Evolutionary conservation across 2,888 invertebrate genomes (phyloP).

Genomic region (Idaea biselata): DNA sequence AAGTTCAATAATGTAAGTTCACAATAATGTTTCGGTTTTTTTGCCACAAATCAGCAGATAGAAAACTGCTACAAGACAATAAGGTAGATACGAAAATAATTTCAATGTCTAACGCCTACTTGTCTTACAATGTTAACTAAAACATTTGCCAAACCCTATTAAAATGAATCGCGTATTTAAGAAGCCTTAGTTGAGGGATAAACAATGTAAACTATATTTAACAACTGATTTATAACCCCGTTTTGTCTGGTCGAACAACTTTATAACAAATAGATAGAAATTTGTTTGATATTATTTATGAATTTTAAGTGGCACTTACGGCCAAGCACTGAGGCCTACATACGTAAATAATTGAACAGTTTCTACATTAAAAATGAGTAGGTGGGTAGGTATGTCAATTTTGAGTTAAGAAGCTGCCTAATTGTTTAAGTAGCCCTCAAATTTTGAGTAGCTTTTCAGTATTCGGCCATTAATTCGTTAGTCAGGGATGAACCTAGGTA

Average conservation of each 20-base stretch:
- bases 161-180: slow-evolving; percentile 11
- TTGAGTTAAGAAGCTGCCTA: no score
- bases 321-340: no score
- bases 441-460: no score
- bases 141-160: slow-evolving; percentile 19
- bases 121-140: slow-evolving; percentile 8
- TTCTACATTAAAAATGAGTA: no score
- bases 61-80: neutral
- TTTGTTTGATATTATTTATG: neutral
- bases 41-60: no score
- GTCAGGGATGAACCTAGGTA: no score
- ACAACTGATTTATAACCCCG: neutral
- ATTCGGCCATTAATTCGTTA: no score
- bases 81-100: neutral
- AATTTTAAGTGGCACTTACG: neutral
- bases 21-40: no score
- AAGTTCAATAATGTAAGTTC: no score
- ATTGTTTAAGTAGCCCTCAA: no score
- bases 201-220: neutral
- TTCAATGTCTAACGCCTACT: neutral
- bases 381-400: no score
- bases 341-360: no score
- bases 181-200: slow-evolving; percentile 4
- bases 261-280: neutral
- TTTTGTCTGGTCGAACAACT: neutral